A percentile compares a stretch with the other conserved stretches of the same genome.
Conservation (phyloP, 2,888 invertebrate species). For the Tiphia femorata region DNA sequence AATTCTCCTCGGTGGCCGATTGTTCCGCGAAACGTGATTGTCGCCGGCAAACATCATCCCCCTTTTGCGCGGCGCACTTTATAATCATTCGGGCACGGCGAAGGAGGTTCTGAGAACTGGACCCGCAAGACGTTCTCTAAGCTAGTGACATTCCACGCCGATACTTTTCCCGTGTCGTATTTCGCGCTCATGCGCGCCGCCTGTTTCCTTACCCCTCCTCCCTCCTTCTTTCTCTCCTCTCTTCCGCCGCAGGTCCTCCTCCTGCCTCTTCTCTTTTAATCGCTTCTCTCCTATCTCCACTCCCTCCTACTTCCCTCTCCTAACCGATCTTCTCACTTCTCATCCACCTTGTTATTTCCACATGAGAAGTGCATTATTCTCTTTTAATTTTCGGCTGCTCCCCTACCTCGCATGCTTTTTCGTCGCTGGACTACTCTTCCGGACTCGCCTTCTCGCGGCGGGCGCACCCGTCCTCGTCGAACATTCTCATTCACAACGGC, state of each 20-base stretch:
- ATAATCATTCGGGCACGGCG: slow-evolving; percentile 68
- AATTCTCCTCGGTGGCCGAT: no score
- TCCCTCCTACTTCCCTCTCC: no score
- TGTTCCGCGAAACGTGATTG: slow-evolving; percentile 53
- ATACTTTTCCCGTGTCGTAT: slow-evolving; percentile 62
- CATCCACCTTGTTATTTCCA: neutral
- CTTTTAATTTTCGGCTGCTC: no score
- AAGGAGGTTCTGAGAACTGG: slow-evolving; percentile 71
- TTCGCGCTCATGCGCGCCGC: slow-evolving; percentile 48
- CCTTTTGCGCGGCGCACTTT: slow-evolving; percentile 50
- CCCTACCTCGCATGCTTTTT: no score
- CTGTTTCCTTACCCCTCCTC: slow-evolving; percentile 6
- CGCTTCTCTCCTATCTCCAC: slow-evolving; percentile 8
- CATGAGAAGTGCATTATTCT: no score
- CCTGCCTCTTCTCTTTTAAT: neutral
- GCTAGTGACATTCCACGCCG: slow-evolving; percentile 63
- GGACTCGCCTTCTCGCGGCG: no score
- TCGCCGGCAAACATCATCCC: slow-evolving; percentile 56
- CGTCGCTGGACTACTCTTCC: no score
- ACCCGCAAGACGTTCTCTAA: slow-evolving; percentile 62
- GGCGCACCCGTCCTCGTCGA: no score
- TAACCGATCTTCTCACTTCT: neutral
- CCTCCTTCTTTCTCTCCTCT: neutral
- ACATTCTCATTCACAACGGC: no score
- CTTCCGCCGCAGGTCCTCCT: neutral